These are phyloP conservation scores for Platichthys stellatus DNA, from an alignment of 2,113 vertebrate genomes.

Conservation along the genomic window DNA sequence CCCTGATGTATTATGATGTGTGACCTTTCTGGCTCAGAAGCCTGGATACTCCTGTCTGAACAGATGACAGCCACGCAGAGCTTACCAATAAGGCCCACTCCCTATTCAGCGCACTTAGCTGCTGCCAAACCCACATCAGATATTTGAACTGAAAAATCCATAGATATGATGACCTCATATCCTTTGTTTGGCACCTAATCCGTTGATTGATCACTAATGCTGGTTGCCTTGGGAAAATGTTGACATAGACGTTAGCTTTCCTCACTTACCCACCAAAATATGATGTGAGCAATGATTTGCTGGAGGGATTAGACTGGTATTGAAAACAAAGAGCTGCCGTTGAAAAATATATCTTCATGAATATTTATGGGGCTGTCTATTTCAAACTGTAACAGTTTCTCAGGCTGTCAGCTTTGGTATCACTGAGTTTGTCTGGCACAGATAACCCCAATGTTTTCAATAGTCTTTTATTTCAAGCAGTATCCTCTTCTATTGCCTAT, in stretches of 20 bases:
- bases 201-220: conserved; percentile 59
- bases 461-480: neutral
- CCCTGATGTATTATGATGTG: conserved; percentile 55
- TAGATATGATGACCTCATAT: conserved; percentile 67
- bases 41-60: conserved; percentile 47
- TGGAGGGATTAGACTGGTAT: conserved; percentile 60
- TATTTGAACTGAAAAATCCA: conserved; percentile 67
- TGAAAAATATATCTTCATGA: conserved; percentile 64
- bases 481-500: neutral
- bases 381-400: conserved; percentile 53
- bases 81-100: conserved; percentile 24
- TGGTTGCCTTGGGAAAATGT: conserved; percentile 67
- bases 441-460: conserved; percentile 8
- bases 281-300: conserved; percentile 68
- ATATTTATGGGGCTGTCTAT: conserved; percentile 62
- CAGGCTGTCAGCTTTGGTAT: conserved; percentile 36
- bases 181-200: conserved; percentile 66
- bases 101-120: conserved; percentile 43
- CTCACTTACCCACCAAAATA: conserved; percentile 59
- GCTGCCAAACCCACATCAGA: conserved; percentile 51
- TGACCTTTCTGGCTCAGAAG: conserved; percentile 70
- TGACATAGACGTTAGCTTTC: conserved; percentile 64
- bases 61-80: conserved; percentile 19
- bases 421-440: conserved; percentile 32
- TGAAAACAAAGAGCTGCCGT: conserved; percentile 65